phyloP scores from a whole-genome alignment of 2,113 vertebrate genomes.

The Podiceps cristatus region DNA sequence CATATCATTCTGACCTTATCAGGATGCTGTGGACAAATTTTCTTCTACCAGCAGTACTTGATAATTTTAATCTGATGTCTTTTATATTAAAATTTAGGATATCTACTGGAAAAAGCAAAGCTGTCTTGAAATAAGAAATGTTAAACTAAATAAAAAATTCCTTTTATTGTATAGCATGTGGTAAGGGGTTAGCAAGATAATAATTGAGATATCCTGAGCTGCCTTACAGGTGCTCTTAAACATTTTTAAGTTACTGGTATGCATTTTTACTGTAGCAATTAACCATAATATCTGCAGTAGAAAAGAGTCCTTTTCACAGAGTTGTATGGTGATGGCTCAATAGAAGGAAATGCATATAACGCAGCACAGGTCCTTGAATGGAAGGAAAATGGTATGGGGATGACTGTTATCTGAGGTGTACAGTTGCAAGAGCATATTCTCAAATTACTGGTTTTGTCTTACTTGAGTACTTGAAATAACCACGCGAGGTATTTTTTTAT shows the following conservation, averaged over 20 bases:
- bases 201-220: background rate
- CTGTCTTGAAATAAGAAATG: background rate
- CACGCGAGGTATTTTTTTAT: background rate
- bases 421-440: background rate
- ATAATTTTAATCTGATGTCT: constrained; percentile 31
- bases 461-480: background rate
- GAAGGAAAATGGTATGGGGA: background rate
- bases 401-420: background rate
- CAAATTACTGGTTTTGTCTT: background rate
- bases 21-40: background rate
- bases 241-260: background rate
- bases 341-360: background rate
- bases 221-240: background rate
- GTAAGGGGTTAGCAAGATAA: background rate
- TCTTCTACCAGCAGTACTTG: background rate
- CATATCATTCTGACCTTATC: constrained; percentile 36
- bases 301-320: background rate
- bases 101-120: background rate
- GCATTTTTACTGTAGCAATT: background rate
- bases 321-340: background rate
- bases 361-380: background rate
- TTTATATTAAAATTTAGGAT: constrained; percentile 21
- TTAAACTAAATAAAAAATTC: background rate
- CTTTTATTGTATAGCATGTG: background rate
- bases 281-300: background rate